Percentiles rank a stretch among this genome's conserved stretches.
Evolutionary conservation across 2,797 vertebrate genomes (phyloP).

Genomic region (Crax fasciolata): DNA sequence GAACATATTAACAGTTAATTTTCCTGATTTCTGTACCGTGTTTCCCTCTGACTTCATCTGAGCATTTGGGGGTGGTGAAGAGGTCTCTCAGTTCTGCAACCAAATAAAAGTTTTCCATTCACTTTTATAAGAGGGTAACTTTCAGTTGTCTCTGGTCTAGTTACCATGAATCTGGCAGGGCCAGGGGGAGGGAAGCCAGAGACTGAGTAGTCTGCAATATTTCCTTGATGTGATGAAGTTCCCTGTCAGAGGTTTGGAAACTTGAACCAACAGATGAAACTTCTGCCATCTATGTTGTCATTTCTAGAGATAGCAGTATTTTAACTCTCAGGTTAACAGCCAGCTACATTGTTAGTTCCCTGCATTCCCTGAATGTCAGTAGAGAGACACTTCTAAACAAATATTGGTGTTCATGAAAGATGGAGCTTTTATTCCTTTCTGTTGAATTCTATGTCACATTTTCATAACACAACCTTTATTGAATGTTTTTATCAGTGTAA

Average conservation of each 20-base stretch:
- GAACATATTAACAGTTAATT: constrained; percentile 1
- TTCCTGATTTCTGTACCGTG: background rate
- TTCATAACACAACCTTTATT: constrained; percentile 25
- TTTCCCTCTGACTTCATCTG: constrained; percentile 19
- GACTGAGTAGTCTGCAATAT: constrained; percentile 77
- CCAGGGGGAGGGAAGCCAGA: constrained; percentile 70
- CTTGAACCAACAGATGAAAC: constrained; percentile 86
- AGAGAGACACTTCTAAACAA: constrained; percentile 76
- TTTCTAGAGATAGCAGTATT: constrained; percentile 77
- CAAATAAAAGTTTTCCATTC: constrained; percentile 69
- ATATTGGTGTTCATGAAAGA: constrained; percentile 82
- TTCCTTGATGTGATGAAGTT: constrained; percentile 89
- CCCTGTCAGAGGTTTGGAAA: constrained; percentile 89
- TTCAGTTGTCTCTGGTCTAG: constrained; percentile 59
- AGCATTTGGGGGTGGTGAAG: constrained; percentile 54
- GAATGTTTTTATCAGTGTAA: constrained; percentile 34
- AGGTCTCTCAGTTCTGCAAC: constrained; percentile 55
- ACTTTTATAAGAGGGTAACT: constrained; percentile 63
- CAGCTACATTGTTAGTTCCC: constrained; percentile 75
- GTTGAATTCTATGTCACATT: constrained; percentile 68
- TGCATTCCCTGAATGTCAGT: constrained; percentile 84
- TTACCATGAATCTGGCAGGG: constrained; percentile 68
- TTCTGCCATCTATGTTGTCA: constrained; percentile 80
- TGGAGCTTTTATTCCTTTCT: constrained; percentile 58
- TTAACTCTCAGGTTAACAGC: constrained; percentile 76